Percentiles rank a stretch among this genome's conserved stretches.
Conservation (phyloP, 2,113 vertebrate species). For the Actinemys pallida region DNA sequence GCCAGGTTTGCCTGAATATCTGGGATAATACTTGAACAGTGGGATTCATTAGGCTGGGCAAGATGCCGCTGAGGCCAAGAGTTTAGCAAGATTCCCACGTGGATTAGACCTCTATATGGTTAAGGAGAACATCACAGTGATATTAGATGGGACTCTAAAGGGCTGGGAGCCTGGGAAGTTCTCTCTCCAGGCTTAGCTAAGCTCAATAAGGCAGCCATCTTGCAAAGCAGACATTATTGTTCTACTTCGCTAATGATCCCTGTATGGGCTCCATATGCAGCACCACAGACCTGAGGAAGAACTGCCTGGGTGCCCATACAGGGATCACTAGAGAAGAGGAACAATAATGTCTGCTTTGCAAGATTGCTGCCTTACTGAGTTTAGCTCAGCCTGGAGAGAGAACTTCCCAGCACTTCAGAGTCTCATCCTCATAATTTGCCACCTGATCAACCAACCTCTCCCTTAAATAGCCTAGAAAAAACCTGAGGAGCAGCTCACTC, state of each 20-base stretch:
- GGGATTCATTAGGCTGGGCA: too few species aligned
- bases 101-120: too few species aligned
- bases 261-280: neutral
- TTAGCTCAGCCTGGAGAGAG: neutral
- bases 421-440: neutral
- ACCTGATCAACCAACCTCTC: fast-evolving
- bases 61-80: too few species aligned
- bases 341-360: fast-evolving
- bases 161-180: neutral
- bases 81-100: too few species aligned
- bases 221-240: fast-evolving
- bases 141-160: neutral
- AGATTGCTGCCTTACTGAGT: fast-evolving
- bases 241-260: neutral
- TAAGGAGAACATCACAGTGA: too few species aligned
- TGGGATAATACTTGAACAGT: too few species aligned
- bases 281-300: neutral
- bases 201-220: fast-evolving
- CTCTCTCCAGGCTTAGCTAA: neutral
- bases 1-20: too few species aligned
- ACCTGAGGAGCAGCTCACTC: neutral
- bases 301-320: neutral
- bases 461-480: neutral
- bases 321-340: neutral
- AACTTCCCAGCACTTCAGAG: neutral